phyloP scores from a whole-genome alignment of 2,888 invertebrate genomes.

The Eupithecia centaureata region DNA sequence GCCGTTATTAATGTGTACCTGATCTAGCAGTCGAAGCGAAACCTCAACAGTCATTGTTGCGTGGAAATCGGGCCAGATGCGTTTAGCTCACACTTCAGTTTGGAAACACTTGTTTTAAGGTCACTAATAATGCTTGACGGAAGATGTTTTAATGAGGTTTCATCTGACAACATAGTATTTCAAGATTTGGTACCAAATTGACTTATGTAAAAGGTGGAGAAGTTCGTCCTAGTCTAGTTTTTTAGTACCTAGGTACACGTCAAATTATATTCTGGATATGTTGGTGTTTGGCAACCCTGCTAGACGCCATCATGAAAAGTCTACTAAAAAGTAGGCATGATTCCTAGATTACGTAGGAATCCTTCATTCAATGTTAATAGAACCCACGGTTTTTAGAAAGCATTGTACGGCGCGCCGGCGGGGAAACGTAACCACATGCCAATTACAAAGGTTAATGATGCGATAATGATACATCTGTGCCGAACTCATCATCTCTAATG shows the following conservation, averaged over 20 bases:
- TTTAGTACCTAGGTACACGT: too few relatives aligned
- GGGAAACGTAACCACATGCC: conserved; percentile 47
- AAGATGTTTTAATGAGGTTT: neutral
- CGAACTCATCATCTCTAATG: conserved; percentile 20
- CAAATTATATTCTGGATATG: neutral
- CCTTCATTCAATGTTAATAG: conserved; percentile 43
- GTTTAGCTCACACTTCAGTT: conserved; percentile 42
- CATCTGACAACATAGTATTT: neutral
- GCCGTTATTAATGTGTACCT: conserved; percentile 40
- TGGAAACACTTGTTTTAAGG: conserved; percentile 31
- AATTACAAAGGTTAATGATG: conserved; percentile 44
- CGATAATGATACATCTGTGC: conserved; percentile 42
- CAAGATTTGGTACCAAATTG: neutral
- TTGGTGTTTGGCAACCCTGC: conserved; percentile 37
- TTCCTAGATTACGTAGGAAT: conserved; percentile 41
- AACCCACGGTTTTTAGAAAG: conserved; percentile 56
- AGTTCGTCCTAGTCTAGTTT: neutral
- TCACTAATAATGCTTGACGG: neutral
- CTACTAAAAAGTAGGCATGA: conserved; percentile 39
- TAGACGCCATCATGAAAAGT: conserved; percentile 25
- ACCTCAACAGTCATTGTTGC: conserved; percentile 52
- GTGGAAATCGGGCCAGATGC: conserved; percentile 55
- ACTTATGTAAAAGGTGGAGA: neutral
- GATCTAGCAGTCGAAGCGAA: conserved; percentile 54
- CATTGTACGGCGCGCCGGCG: conserved; percentile 47